A percentile compares a stretch with the other conserved stretches of the same genome.
phyloP scores from a whole-genome alignment of 30 jellyfish, hydroid and myxozoan species.

The Hydractinia echinata region DNA sequence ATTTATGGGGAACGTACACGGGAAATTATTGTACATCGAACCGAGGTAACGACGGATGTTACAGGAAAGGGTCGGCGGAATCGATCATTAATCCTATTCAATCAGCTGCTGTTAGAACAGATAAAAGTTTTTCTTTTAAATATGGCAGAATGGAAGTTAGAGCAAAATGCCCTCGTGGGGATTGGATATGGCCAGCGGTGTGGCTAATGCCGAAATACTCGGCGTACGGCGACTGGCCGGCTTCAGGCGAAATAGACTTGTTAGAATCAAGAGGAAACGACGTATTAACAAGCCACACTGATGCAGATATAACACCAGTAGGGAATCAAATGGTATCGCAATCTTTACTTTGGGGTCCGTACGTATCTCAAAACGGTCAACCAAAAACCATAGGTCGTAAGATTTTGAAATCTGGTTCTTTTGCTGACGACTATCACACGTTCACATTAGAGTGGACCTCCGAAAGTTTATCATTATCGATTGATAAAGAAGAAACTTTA shows the following conservation, averaged over 20 bases:
- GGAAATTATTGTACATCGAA: conserved; percentile 64
- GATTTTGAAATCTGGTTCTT: conserved; percentile 41
- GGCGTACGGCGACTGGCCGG: conserved; percentile 86
- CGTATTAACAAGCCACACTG: conserved; percentile 8
- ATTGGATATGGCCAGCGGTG: conserved; percentile 86
- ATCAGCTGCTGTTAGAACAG: conserved; percentile 58
- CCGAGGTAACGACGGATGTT: conserved; percentile 53
- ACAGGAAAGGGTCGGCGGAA: conserved; percentile 43
- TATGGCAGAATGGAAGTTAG: conserved; percentile 64
- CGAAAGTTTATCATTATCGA: conserved; percentile 40
- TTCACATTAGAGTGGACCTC: conserved; percentile 54
- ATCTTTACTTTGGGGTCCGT: conserved; percentile 82
- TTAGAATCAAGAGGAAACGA: conserved; percentile 73
- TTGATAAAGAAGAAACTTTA: conserved; percentile 49
- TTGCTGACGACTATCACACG: conserved; percentile 58
- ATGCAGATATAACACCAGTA: conserved; percentile 16
- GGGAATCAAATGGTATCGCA: conserved; percentile 64
- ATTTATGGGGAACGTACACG: conserved; percentile 53
- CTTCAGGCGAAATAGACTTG: conserved; percentile 78
- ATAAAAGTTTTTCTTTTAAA: conserved; percentile 57
- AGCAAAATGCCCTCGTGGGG: conserved; percentile 77
- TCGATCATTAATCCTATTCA: conserved; percentile 59
- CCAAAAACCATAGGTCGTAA: conserved; percentile 51
- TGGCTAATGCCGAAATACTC: conserved; percentile 67
- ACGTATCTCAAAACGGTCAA: conserved; percentile 39